Percentiles rank a stretch among this genome's conserved stretches.
phyloP scores from a whole-genome alignment of 2,888 invertebrate species.

The Tromatobia lineatoria region DNA sequence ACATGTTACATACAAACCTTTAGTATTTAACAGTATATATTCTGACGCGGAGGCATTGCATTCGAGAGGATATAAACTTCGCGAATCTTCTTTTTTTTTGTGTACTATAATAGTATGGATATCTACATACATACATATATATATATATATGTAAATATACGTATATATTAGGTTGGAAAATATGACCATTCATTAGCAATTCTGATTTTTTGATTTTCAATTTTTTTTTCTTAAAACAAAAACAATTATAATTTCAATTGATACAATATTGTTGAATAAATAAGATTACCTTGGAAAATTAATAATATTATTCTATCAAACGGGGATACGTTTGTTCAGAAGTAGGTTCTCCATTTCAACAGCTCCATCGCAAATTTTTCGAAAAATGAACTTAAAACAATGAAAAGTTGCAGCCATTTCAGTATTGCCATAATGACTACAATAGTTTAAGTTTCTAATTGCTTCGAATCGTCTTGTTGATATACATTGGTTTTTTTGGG shows the following conservation, averaged over 20 bases:
- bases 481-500: background rate
- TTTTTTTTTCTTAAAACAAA: background rate
- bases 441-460: background rate
- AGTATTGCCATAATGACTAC: background rate
- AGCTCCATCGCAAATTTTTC: background rate
- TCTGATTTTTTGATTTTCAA: background rate
- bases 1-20: conserved; percentile 50
- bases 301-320: background rate
- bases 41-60: conserved; percentile 56
- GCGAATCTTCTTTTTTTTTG: conserved; percentile 46
- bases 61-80: conserved; percentile 38
- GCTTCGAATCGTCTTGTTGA: background rate
- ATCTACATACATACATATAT: background rate
- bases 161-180: background rate
- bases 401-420: background rate
- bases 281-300: background rate
- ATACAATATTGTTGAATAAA: background rate
- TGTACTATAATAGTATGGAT: background rate
- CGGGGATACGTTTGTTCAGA: background rate
- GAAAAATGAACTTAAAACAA: background rate
- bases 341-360: background rate
- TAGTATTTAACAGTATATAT: conserved; percentile 71
- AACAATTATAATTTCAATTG: background rate
- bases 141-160: background rate
- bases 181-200: background rate